These are phyloP conservation scores for Sciurus carolinensis DNA, from an alignment of 2,797 vertebrate genomes.

Conservation along the genomic window DNA sequence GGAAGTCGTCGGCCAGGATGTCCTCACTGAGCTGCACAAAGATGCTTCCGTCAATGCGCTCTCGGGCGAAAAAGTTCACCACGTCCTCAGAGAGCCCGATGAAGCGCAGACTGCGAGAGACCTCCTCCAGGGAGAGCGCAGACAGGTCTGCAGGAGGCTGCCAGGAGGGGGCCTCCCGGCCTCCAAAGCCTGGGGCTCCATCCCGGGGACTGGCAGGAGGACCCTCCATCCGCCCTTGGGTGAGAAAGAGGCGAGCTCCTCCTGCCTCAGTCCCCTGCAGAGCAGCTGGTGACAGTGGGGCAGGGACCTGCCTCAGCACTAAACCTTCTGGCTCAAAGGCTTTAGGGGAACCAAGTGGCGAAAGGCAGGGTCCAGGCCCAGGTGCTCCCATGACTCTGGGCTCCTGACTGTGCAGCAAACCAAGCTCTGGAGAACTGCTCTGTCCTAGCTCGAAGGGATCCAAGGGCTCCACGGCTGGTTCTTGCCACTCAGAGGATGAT, in stretches of 20 bases:
- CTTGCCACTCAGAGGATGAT: constrained; percentile 88
- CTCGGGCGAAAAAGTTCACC: constrained; percentile 95
- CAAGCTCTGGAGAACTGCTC: constrained; percentile 88
- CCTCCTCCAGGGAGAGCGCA: constrained; percentile 96
- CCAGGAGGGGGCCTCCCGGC: constrained; percentile 90
- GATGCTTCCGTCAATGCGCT: constrained; percentile 98
- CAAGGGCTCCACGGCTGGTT: constrained; percentile 82
- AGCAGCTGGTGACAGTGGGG: constrained; percentile 85
- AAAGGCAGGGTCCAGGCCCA: constrained; percentile 76
- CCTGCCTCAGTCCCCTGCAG: constrained; percentile 93
- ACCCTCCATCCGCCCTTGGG: constrained; percentile 90
- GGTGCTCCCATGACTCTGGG: constrained; percentile 70
- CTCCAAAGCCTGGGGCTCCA: constrained; percentile 71
- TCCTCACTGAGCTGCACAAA: constrained; percentile 98
- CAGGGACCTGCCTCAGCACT: constrained; percentile 81
- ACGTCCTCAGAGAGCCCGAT: constrained; percentile 97
- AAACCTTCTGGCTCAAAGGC: constrained; percentile 89
- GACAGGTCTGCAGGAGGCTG: constrained; percentile 96
- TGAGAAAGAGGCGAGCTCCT: constrained; percentile 88
- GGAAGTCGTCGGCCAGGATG: constrained; percentile 98
- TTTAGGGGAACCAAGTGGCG: constrained; percentile 85
- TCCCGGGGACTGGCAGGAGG: constrained; percentile 84
- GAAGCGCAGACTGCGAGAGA: constrained; percentile 96
- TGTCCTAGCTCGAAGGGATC: constrained; percentile 86
- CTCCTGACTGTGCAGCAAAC: constrained; percentile 82